phyloP scores from a whole-genome alignment of 2,888 invertebrate genomes.

The Herminia tarsipennalis region DNA sequence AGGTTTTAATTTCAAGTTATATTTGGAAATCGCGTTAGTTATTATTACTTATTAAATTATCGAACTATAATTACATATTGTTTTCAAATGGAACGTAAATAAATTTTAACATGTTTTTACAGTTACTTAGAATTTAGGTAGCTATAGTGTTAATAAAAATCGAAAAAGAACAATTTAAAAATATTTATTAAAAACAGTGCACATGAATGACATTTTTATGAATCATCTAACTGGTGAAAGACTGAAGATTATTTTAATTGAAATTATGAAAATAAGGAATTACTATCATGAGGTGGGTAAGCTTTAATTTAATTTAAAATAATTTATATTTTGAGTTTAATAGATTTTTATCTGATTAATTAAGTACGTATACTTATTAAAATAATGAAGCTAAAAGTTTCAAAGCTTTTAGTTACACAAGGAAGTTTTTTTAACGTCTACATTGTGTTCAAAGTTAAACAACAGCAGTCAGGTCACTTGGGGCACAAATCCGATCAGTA shows the following conservation, averaged over 20 bases:
- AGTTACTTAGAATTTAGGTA: conserved; percentile 22
- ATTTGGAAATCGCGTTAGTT: conserved; percentile 7
- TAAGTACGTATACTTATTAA: too few relatives aligned
- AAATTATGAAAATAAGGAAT: conserved; percentile 81
- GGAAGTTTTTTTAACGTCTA: neutral
- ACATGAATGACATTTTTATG: conserved; percentile 56
- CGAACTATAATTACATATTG: conserved; percentile 39
- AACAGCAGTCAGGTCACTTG: conserved; percentile 3
- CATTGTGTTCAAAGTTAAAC: neutral
- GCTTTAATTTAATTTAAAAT: neutral
- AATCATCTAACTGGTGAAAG: conserved; percentile 46
- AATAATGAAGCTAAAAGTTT: too few relatives aligned
- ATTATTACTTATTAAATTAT: conserved; percentile 9
- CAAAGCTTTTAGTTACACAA: too few relatives aligned
- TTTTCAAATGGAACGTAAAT: conserved; percentile 11
- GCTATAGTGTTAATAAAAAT: conserved; percentile 5
- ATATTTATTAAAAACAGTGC: conserved; percentile 46
- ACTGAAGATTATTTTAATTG: conserved; percentile 50
- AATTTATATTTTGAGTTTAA: too few relatives aligned
- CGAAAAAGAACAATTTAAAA: conserved; percentile 7
- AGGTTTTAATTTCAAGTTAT: conserved; percentile 11
- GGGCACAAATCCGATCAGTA: conserved; percentile 27
- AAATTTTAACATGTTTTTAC: conserved; percentile 20
- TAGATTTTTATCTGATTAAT: too few relatives aligned
- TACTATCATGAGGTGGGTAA: conserved; percentile 75